A percentile compares a stretch with the other conserved stretches of the same genome.
Conservation (phyloP, 2,113 vertebrate species). For the Malurus cyaneus region DNA sequence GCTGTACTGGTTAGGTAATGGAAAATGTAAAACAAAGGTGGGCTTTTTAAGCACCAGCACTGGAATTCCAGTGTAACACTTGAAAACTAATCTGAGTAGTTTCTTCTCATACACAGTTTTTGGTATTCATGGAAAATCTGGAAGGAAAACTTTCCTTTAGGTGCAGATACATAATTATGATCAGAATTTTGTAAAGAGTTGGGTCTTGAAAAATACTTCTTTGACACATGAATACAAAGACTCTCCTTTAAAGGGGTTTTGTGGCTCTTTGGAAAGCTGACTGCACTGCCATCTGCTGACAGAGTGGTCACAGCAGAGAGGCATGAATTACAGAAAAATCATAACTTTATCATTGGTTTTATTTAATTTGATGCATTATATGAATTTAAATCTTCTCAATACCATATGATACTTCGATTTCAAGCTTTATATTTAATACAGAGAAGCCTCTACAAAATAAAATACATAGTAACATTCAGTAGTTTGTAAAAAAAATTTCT, state of each 20-base stretch:
- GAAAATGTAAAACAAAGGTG: not conserved
- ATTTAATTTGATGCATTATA: not conserved
- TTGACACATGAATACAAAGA: not conserved
- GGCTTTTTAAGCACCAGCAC: not conserved
- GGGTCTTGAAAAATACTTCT: not conserved
- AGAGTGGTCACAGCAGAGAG: not conserved
- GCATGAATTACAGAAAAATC: not conserved
- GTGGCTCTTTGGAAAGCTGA: not conserved
- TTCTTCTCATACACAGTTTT: not conserved
- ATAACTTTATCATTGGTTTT: not conserved
- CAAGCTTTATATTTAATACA: not conserved
- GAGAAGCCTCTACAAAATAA: not conserved
- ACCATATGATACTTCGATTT: not conserved
- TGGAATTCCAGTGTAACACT: not conserved
- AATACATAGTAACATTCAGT: not conserved
- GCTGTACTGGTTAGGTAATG: not conserved
- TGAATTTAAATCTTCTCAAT: not conserved
- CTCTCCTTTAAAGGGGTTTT: not conserved
- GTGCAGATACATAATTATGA: not conserved
- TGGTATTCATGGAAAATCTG: not conserved
- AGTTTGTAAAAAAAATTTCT: not conserved
- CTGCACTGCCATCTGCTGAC: constrained; percentile 58
- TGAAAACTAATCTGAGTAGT: not conserved
- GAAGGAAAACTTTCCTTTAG: not conserved
- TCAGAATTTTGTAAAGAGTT: not conserved